These are phyloP conservation scores for Diplodus puntazzo DNA, from an alignment of 2,797 vertebrate genomes.

Conservation along the genomic window DNA sequence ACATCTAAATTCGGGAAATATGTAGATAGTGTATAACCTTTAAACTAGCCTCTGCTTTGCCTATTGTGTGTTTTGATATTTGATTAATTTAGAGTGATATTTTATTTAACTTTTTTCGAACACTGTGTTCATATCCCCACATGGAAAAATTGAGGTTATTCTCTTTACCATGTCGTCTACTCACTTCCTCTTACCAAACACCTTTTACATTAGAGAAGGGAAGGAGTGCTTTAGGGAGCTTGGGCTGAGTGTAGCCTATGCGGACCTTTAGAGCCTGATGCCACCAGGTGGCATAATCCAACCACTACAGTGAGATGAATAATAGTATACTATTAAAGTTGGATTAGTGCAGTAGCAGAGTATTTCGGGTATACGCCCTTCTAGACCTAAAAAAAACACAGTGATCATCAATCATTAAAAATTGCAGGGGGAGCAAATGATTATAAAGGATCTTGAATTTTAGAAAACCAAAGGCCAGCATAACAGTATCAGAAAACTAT, in stretches of 20 bases:
- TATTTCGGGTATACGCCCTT: too few relatives aligned
- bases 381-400: too few relatives aligned
- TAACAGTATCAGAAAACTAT: too few relatives aligned
- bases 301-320: not conserved
- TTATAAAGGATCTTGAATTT: too few relatives aligned
- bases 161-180: accelerated
- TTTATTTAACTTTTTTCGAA: not conserved
- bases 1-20: not conserved
- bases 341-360: not conserved
- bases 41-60: not conserved
- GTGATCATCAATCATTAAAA: too few relatives aligned
- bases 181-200: not conserved
- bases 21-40: too few relatives aligned
- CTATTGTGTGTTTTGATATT: not conserved
- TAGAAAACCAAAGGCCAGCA: too few relatives aligned
- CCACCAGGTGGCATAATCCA: constrained; percentile 26
- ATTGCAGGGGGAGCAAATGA: too few relatives aligned
- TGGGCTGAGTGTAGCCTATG: not conserved
- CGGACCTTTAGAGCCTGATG: not conserved
- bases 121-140: not conserved
- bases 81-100: not conserved
- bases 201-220: too few relatives aligned
- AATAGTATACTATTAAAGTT: not conserved
- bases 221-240: not conserved
- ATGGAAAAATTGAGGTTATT: not conserved